Conservation (phyloP, 1,140 invertebrate genomes). For the Dolichoris vasculosae region DNA sequence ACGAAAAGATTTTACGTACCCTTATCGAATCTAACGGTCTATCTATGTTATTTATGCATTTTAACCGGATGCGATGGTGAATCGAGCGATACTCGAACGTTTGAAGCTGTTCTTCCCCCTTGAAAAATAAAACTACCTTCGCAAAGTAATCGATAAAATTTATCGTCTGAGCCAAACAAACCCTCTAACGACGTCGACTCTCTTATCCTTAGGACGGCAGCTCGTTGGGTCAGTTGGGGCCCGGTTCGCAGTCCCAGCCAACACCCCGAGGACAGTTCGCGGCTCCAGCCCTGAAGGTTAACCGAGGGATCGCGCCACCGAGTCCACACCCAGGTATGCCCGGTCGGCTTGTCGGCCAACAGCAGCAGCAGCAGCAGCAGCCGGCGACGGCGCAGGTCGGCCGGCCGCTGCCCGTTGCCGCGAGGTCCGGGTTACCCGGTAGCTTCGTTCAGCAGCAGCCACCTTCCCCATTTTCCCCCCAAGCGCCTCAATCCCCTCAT, state of each 20-base stretch:
- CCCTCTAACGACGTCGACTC: too few relatives aligned
- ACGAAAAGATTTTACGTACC: too few relatives aligned
- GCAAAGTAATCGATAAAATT: too few relatives aligned
- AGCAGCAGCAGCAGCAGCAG: slow-evolving; percentile 22
- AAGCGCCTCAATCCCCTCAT: slow-evolving; percentile 73
- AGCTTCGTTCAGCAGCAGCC: slow-evolving; percentile 59
- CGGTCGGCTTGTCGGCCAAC: slow-evolving; percentile 63
- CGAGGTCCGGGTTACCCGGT: slow-evolving; percentile 64
- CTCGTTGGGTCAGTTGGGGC: slow-evolving; percentile 65
- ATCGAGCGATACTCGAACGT: too few relatives aligned
- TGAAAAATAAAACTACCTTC: too few relatives aligned
- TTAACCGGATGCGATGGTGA: too few relatives aligned
- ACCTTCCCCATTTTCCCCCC: slow-evolving; percentile 73
- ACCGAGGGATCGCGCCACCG: slow-evolving; percentile 68
- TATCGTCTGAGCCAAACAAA: too few relatives aligned
- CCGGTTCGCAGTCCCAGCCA: neutral
- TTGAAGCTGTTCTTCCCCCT: too few relatives aligned
- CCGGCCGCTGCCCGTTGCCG: slow-evolving; percentile 59
- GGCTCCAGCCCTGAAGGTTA: slow-evolving; percentile 72
- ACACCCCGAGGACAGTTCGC: slow-evolving; percentile 69
- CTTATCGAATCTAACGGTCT: too few relatives aligned
- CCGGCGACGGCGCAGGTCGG: slow-evolving; percentile 55
- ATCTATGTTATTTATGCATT: too few relatives aligned
- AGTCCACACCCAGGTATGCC: slow-evolving; percentile 68
- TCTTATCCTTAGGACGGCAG: slow-evolving; percentile 65